Percentiles rank a stretch among this genome's conserved stretches.
phyloP scores from a whole-genome alignment of 2,113 vertebrate genomes.

The Theristicus caerulescens region DNA sequence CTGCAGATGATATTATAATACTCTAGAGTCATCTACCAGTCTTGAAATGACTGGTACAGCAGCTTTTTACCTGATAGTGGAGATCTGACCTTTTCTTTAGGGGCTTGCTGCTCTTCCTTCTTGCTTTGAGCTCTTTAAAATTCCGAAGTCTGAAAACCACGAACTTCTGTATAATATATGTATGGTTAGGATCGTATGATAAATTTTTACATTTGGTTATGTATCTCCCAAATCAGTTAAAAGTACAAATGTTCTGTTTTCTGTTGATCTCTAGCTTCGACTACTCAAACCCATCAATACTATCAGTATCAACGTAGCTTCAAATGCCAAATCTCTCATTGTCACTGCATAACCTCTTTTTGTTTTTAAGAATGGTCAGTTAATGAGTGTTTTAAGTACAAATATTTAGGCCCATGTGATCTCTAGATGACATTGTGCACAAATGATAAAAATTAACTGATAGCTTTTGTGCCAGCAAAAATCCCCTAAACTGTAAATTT shows the following conservation, averaged over 20 bases:
- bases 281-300: not conserved
- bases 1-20: not conserved
- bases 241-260: not conserved
- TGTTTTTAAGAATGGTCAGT: not conserved
- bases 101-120: not conserved
- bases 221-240: not conserved
- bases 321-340: not conserved
- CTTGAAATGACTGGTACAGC: not conserved
- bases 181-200: rapidly evolving
- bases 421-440: not conserved
- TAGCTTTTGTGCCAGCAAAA: not conserved
- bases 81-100: not conserved
- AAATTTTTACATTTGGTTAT: not conserved
- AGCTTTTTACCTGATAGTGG: not conserved
- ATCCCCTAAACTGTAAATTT: not conserved
- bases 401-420: not conserved
- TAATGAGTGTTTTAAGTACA: not conserved
- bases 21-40: not conserved
- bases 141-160: not conserved
- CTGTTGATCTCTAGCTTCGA: not conserved
- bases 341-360: not conserved
- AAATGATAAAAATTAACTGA: not conserved
- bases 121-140: not conserved
- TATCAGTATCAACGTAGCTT: not conserved
- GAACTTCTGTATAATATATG: not conserved